Evolutionary conservation across 2,888 invertebrate genomes (phyloP).

Genomic region (Subacronicta megacephala): DNA sequence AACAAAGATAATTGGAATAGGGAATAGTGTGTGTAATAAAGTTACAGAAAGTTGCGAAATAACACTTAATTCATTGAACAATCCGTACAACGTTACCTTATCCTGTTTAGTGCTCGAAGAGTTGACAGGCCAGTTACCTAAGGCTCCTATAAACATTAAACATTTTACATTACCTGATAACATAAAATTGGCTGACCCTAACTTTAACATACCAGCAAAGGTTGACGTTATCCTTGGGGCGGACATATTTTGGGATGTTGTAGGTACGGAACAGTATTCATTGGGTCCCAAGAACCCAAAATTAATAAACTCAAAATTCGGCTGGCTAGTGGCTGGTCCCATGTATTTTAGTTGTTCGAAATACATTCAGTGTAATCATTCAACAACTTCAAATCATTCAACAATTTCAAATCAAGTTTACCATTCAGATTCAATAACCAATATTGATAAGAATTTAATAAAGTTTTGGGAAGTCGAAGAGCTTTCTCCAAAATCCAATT

Average conservation of each 20-base stretch:
- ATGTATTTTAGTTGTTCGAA: background rate
- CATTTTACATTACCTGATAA: background rate
- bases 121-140: background rate
- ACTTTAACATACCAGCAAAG: background rate
- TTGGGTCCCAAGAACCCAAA: background rate
- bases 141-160: background rate
- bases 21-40: slow-evolving; percentile 1
- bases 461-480: background rate
- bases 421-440: background rate
- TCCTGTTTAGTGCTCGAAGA: slow-evolving; percentile 4
- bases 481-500: background rate
- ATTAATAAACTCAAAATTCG: background rate
- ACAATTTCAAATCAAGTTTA: background rate
- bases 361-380: background rate
- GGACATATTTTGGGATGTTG: slow-evolving; percentile 7
- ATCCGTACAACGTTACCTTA: slow-evolving; percentile 1
- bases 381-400: background rate
- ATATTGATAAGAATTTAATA: too few relatives aligned
- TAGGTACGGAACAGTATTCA: background rate
- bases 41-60: background rate
- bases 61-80: background rate
- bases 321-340: background rate
- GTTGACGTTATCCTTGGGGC: slow-evolving; percentile 3
- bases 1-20: slow-evolving; percentile 5
- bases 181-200: slow-evolving; percentile 4